Conservation (phyloP, 2,888 invertebrate genomes). For the Chirona hameri region DNA sequence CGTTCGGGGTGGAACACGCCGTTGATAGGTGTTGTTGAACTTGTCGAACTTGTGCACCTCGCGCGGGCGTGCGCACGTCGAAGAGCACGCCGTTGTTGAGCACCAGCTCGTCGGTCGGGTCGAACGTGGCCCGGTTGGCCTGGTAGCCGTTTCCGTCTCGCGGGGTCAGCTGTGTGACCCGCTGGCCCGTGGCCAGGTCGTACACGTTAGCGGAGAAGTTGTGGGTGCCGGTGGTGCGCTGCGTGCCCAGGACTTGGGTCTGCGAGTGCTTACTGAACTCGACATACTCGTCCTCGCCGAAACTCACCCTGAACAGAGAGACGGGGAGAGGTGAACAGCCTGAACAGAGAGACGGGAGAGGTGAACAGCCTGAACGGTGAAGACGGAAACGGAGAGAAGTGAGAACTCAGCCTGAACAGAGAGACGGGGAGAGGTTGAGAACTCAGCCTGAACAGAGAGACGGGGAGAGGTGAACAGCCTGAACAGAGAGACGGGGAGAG, state of each 20-base stretch:
- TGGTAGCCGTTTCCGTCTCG: conserved; percentile 86
- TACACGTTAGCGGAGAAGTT: conserved; percentile 55
- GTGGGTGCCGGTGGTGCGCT: neutral
- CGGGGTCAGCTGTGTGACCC: conserved; percentile 69
- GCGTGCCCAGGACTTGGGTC: conserved; percentile 81
- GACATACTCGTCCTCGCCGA: conserved; percentile 82
- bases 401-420: too few species aligned
- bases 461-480: too few species aligned
- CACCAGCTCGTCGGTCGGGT: conserved; percentile 89
- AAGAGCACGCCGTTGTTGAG: conserved; percentile 92
- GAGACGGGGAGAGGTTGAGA: too few species aligned
- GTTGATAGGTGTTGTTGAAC: conserved; percentile 86
- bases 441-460: too few species aligned
- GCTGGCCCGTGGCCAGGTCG: conserved; percentile 76
- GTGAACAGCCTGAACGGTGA: too few species aligned
- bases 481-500: too few species aligned
- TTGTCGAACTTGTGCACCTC: conserved; percentile 97
- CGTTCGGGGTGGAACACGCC: conserved; percentile 96
- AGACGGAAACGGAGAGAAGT: too few species aligned
- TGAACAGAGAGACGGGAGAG: too few species aligned
- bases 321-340: neutral
- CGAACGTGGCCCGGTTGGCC: conserved; percentile 90
- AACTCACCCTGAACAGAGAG: conserved; percentile 40
- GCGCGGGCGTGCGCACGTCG: conserved; percentile 68
- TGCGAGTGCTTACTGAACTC: conserved; percentile 84